A percentile compares a stretch with the other conserved stretches of the same genome.
Conservation (phyloP, 2,888 invertebrate species). For the Agonopterix subpropinquella region DNA sequence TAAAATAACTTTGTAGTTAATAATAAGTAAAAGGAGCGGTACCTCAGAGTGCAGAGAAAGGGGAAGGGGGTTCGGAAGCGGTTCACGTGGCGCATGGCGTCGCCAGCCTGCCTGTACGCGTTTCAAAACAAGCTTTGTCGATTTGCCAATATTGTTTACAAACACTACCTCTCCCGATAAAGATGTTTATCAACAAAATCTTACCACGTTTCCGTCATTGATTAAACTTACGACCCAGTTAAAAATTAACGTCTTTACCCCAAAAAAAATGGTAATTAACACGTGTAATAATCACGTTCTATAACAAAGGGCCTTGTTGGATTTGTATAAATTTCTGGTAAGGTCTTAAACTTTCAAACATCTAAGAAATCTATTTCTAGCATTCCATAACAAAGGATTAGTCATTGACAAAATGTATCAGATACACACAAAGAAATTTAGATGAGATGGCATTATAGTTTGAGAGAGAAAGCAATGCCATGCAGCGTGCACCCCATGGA, state of each 20-base stretch:
- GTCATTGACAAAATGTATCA: slow-evolving; percentile 8
- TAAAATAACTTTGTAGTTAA: too few species aligned
- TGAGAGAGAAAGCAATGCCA: slow-evolving; percentile 43
- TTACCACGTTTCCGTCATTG: slow-evolving; percentile 28
- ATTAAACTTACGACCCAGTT: slow-evolving; percentile 2
- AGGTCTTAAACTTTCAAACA: too few species aligned
- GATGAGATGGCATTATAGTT: slow-evolving; percentile 36
- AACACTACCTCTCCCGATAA: slow-evolving; percentile 29
- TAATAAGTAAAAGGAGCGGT: too few species aligned
- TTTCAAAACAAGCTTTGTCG: slow-evolving; percentile 58
- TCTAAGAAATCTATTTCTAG: neutral
- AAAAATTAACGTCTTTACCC: too few species aligned
- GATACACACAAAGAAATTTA: slow-evolving; percentile 34
- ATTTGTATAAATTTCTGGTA: too few species aligned
- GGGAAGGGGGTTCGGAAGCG: slow-evolving; percentile 7
- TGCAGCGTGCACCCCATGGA: slow-evolving; percentile 48
- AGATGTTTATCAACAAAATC: slow-evolving; percentile 16
- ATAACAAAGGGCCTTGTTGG: too few species aligned
- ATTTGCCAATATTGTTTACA: slow-evolving; percentile 46
- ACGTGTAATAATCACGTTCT: too few species aligned
- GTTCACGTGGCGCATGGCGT: slow-evolving; percentile 46
- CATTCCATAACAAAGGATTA: slow-evolving; percentile 2
- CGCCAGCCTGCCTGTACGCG: slow-evolving; percentile 15
- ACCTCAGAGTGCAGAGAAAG: neutral
- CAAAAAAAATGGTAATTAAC: too few species aligned